Evolutionary conservation across 1,140 invertebrate genomes (phyloP).

Genomic region (Pseudoatta argentina): DNA sequence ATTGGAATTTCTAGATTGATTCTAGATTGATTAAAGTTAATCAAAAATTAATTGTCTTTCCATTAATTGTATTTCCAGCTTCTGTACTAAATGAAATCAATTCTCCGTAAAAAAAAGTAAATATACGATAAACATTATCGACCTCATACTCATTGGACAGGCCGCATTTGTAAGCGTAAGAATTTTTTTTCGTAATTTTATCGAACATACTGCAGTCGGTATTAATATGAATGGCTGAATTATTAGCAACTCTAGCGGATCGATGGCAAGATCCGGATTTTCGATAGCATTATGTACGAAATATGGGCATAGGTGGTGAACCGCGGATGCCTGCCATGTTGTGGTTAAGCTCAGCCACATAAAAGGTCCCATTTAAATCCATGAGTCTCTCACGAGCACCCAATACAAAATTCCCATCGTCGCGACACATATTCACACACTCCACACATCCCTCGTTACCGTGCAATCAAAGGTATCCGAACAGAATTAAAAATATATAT

Average conservation of each 20-base stretch:
- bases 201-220: not conserved
- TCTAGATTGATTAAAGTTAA: slow-evolving; percentile 28
- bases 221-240: slow-evolving; percentile 33
- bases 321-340: slow-evolving; percentile 66
- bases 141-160: not conserved
- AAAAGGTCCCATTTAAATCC: slow-evolving; percentile 76
- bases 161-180: not conserved
- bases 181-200: slow-evolving; percentile 21
- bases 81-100: not conserved
- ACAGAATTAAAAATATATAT: slow-evolving; percentile 1
- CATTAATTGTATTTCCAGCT: slow-evolving; percentile 1
- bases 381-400: slow-evolving; percentile 51
- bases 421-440: not conserved
- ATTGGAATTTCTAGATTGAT: slow-evolving; percentile 41
- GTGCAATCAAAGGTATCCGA: slow-evolving; percentile 60
- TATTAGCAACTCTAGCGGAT: slow-evolving; percentile 29
- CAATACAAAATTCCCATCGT: slow-evolving; percentile 65
- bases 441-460: slow-evolving; percentile 46
- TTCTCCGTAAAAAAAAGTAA: not conserved
- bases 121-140: not conserved
- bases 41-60: slow-evolving; percentile 38
- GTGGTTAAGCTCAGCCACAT: slow-evolving; percentile 72
- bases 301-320: slow-evolving; percentile 72
- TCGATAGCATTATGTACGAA: slow-evolving; percentile 67
- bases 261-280: slow-evolving; percentile 22